Base-by-base conservation (phyloP, 1,140 invertebrate genomes). In the Bombus superbus region DNA sequence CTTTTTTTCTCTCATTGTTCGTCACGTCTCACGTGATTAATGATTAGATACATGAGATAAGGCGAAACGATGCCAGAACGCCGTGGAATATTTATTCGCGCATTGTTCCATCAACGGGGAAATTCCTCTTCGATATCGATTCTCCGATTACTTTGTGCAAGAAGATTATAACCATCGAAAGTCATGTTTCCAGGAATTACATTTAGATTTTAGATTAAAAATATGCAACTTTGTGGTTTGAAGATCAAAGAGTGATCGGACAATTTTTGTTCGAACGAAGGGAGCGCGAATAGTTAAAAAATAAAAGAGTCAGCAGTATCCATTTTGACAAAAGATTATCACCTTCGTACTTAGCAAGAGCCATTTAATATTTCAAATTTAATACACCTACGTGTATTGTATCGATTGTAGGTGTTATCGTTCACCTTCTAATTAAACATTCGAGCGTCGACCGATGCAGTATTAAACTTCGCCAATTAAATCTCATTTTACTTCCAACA, bases 31-130 rank as follows among this genome's bases (percentile, higher is more conserved):
- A 44, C 53, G 44, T 76, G 81, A 77, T 76, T 40, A 87, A 84
- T 44, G 82, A 81, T 73, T 78, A 86, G 77, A 83, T 82, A 66
- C 59, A 89, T 66, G 28, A n/a, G 66, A 81, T 81, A 73, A 72
- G 25, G 15, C 40, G 38, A 38, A 83, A 77, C 57, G 59, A 80
- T 79, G 64, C 32, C 47, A 53, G 32, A 71, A 81, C 25, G 4
- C 1, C 10, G 64, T n/a, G 47, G 47, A 64, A 73, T 28, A 64
- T 73, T 64, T 62, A 15, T 32, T 18, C 44, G 4, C 28, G 28
- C 6, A 3, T 38, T 80, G 42, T 25, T 32, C 35, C n/a, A 6
- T 1, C 35, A 4, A 32, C 38, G 22, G 10, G 59, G 32, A 44
- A 78, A 66, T 66, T 42, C 25, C 25, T 75, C 25, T 13, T 18